Conservation (phyloP, 1,140 invertebrate species). For the Caenorhabditis latens region DNA sequence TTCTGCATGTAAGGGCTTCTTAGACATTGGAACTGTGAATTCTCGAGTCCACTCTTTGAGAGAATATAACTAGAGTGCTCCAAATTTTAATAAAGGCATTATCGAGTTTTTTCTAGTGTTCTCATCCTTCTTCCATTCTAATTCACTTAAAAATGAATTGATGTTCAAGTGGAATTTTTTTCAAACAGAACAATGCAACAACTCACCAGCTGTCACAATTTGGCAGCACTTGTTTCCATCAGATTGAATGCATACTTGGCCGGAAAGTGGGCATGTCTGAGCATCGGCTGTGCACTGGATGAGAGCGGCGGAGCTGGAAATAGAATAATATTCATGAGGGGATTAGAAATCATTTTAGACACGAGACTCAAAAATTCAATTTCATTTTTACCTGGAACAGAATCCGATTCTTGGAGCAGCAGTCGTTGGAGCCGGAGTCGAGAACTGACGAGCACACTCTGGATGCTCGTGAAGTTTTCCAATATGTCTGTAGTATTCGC, state of each 20-base stretch:
- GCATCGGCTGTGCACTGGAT: conserved; percentile 67
- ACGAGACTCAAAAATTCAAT: no score
- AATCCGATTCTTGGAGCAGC: conserved; percentile 60
- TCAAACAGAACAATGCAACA: background rate
- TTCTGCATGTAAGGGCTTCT: no score
- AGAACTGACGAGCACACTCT: conserved; percentile 59
- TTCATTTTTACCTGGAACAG: conserved; percentile 53
- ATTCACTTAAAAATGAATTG: background rate
- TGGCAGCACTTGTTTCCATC: conserved; percentile 69
- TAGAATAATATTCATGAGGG: background rate
- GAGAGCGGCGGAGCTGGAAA: conserved; percentile 65
- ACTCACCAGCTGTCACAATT: conserved; percentile 67
- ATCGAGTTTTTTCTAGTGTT: no score
- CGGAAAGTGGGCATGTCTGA: conserved; percentile 64
- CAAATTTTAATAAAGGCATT: no score
- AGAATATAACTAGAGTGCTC: no score
- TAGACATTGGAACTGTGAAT: no score
- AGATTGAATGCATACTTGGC: conserved; percentile 68
- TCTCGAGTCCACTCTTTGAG: no score
- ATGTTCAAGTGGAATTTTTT: background rate
- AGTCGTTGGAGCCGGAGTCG: conserved; percentile 46
- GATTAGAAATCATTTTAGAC: background rate
- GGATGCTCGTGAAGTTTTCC: conserved; percentile 67
- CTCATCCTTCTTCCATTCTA: no score
- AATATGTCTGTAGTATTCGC: conserved; percentile 65